Base-by-base conservation (phyloP, 2,888 invertebrate genomes). In the Dasysyrphus tricinctus region DNA sequence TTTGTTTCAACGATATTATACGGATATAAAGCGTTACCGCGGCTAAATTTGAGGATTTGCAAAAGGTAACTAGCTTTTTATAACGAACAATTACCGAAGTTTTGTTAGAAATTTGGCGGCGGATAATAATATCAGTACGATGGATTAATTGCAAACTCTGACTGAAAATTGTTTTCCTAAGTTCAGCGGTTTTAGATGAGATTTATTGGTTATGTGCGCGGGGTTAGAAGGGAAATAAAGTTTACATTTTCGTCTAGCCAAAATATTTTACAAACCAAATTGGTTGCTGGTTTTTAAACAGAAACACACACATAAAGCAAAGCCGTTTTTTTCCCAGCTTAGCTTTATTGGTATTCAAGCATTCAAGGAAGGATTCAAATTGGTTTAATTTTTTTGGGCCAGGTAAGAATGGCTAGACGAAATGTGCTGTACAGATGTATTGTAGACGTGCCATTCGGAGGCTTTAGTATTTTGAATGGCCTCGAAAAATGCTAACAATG, bases 71-170 rank as follows among this genome's bases (percentile, higher is more conserved):
- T 5, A 67, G 12, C 19, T 39, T 42, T 70, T 51, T 14, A 16
- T 16, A 24, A 24, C 16, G 24, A 65, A 19, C 63, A 76, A 80
- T 77, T 80, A 73, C 56, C 42, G 29, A 37, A 63, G 47, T 69
- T 61, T 67, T 49, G 59, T 76, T 29, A 16, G 19, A 72, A 74
- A 34, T 65, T 61, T 49, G 63, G 6, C 24, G 32, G 32, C 29
- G 73, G 47, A 32, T 57, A 39, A 37, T 32, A 70, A 56, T 74
- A 65, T 44, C 67, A 76, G 59, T 24, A 24, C 3, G 24, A 80
- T 76, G 67, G 39, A 76, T 65, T 73, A 70, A 44, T 74, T 49
- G 44, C 34, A 59, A 49, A 69, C 56, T 73, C 70, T 70, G 29
- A 56, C 63, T 19, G 69, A 54, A 59, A 70, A 72, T 73, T 72